phyloP scores from a whole-genome alignment of 2,113 vertebrate genomes.

The Ailuropoda melanoleuca region DNA sequence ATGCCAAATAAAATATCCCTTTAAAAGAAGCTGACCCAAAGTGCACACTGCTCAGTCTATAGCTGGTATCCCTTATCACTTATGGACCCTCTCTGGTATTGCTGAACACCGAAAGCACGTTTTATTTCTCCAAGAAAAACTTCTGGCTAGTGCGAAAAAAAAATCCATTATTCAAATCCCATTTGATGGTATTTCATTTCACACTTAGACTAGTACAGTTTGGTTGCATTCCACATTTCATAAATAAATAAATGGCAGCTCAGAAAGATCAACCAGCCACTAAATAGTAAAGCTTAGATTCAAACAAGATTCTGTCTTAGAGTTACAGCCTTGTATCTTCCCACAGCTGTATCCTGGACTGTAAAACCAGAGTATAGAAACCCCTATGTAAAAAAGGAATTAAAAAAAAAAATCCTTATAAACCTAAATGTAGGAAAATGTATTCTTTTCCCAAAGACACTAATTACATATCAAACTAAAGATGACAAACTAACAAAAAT shows the following conservation, averaged over 20 bases:
- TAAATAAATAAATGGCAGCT: background rate
- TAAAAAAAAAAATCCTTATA: background rate
- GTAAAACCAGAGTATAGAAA: background rate
- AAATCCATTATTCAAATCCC: background rate
- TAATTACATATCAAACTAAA: background rate
- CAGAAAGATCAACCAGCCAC: background rate
- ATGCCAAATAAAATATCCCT: background rate
- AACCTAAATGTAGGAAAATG: background rate
- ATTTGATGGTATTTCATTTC: background rate
- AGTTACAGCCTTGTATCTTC: background rate
- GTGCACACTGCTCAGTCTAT: background rate
- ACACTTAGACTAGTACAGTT: background rate
- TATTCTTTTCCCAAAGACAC: background rate
- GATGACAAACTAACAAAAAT: background rate
- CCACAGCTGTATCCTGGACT: background rate
- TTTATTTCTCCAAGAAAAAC: background rate
- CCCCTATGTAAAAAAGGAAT: background rate
- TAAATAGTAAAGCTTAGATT: background rate
- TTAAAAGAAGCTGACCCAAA: background rate
- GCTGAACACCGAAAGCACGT: background rate
- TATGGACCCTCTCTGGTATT: background rate
- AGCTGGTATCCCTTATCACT: background rate
- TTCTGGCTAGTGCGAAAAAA: background rate
- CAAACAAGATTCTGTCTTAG: background rate
- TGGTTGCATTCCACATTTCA: background rate